Percentiles rank a stretch among this genome's conserved stretches.
Conservation (phyloP, 2,888 invertebrate genomes). For the Suillia variegata region DNA sequence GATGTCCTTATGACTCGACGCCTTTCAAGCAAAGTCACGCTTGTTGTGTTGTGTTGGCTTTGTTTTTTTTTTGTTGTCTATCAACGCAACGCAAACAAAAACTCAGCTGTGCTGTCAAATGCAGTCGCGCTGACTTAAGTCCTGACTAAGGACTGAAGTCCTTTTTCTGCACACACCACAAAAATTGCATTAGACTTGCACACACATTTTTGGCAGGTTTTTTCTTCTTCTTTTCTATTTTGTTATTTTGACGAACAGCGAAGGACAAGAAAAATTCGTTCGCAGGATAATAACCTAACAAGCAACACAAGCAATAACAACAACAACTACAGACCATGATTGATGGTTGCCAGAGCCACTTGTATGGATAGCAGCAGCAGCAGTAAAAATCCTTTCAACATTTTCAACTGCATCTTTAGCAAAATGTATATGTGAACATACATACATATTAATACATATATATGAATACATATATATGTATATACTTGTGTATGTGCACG, state of each 20-base stretch:
- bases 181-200: neutral
- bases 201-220: neutral
- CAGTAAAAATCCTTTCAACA: constrained; percentile 9
- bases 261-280: too few relatives aligned
- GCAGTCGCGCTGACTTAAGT: neutral
- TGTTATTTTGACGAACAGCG: too few relatives aligned
- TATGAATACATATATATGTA: too few relatives aligned
- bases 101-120: neutral
- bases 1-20: too few relatives aligned
- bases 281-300: neutral
- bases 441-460: too few relatives aligned
- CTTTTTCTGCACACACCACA: neutral
- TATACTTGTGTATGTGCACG: too few relatives aligned
- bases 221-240: neutral
- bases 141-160: neutral
- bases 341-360: neutral
- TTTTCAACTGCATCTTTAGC: neutral
- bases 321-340: neutral
- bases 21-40: neutral
- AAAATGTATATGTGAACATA: neutral
- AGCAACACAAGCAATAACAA: neutral
- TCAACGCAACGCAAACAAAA: neutral
- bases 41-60: too few relatives aligned
- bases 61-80: too few relatives aligned
- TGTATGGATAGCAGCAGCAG: neutral